Conservation (phyloP, 2,888 invertebrate genomes). For the Cactoblastis cactorum region DNA sequence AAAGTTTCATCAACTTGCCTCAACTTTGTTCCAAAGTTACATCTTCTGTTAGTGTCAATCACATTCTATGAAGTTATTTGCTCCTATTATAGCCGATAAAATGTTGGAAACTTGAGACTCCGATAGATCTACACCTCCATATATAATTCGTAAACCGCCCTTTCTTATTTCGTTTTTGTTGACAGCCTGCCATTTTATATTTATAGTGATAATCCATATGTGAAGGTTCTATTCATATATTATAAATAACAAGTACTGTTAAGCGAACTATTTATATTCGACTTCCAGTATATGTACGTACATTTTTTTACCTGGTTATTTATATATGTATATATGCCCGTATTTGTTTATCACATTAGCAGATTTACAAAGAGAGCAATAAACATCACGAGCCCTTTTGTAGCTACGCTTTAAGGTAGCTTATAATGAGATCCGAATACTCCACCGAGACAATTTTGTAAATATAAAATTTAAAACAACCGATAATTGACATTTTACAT, state of each 20-base stretch:
- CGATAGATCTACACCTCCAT: neutral
- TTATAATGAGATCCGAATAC: too few relatives aligned
- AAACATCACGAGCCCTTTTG: too few relatives aligned
- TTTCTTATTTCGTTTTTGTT: neutral
- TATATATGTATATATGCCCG: too few relatives aligned
- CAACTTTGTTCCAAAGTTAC: conserved; percentile 34
- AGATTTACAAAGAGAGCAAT: too few relatives aligned
- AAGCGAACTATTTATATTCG: too few relatives aligned
- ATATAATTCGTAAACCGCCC: neutral
- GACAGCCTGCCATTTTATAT: neutral
- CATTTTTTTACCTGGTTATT: too few relatives aligned
- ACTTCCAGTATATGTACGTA: too few relatives aligned
- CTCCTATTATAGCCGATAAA: neutral
- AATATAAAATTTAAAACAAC: too few relatives aligned
- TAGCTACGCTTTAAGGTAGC: too few relatives aligned
- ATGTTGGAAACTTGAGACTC: neutral
- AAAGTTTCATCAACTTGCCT: conserved; percentile 43
- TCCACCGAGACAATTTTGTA: too few relatives aligned
- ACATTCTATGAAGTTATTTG: conserved; percentile 9
- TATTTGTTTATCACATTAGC: too few relatives aligned
- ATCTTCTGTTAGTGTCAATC: conserved; percentile 36
- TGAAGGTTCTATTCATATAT: neutral
- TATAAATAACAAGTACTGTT: neutral
- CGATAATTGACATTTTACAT: too few relatives aligned
- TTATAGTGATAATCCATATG: neutral